Evolutionary conservation across 1,140 invertebrate species (phyloP), one percentile per base, ranked within the genome.

Genomic region (Neodiprion pinetum): DNA sequence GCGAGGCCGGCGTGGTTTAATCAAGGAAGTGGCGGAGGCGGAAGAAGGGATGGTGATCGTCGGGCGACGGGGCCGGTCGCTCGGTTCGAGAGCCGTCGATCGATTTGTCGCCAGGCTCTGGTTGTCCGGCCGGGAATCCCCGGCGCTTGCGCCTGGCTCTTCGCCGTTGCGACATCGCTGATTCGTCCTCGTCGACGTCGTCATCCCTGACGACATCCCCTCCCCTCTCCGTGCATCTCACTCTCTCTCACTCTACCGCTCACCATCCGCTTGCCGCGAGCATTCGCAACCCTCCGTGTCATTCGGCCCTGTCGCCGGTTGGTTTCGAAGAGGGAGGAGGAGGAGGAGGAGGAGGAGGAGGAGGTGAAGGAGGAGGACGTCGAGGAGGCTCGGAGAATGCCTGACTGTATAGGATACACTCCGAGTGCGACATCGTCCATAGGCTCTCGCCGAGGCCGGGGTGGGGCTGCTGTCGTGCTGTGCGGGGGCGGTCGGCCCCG

Each of bases 41-140:
- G 76, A 47, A 72, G 72, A 76, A 67, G 74, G 74, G 75, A 70
- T 75, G 28, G 67, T 49, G 76, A 72, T 74, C 68, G 48, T 68
- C 28, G 72, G 61, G 66, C 72, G 48, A 73, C 72, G 72, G 72
- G 74, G 75, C 69, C 50, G 78, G 75, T 61, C 53, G 53, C 11
- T 81, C 84, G 85, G 82, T 83, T 83, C 82, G 83, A 83, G 83
- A 84, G 83, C 80, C 80, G 75, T 82, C 84, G 85, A 87, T 87
- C 85, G 85, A 87, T 87, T 85, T 87, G 85, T 86, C 86, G 84
- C 81, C 83, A 81, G 28, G 28, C 28, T 40, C 2, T 61, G 53
- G 5, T 12, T 61, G 53, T 61, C 53, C 53, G 53, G 53, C 53
- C 53, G 3, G 53, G 53, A 14, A 14, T 61, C 81, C 80, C 81